These are phyloP conservation scores for Gymnodraco acuticeps DNA, from an alignment of 2,797 vertebrate genomes.

Conservation along the genomic window DNA sequence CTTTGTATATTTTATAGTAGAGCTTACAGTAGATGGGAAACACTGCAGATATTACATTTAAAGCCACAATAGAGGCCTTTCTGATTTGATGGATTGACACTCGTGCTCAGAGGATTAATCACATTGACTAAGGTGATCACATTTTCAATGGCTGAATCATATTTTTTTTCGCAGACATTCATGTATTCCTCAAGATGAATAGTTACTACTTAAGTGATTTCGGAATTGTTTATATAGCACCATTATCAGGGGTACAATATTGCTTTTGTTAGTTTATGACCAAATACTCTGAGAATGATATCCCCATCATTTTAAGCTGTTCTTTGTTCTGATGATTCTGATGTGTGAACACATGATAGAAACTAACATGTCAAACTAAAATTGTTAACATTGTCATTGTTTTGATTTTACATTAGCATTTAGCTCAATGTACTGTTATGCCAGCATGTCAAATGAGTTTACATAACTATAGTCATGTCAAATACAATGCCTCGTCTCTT, in stretches of 20 bases:
- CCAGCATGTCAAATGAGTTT: background rate
- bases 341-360: background rate
- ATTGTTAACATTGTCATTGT: background rate
- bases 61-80: no score
- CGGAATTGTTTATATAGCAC: background rate
- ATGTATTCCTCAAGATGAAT: background rate
- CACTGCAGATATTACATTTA: background rate
- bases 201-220: background rate
- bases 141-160: background rate
- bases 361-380: background rate
- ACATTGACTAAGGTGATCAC: background rate
- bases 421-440: background rate
- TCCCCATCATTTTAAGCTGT: background rate
- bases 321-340: background rate
- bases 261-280: background rate
- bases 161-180: no score
- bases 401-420: background rate
- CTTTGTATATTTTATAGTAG: background rate
- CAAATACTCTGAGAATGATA: background rate
- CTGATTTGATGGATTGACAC: background rate
- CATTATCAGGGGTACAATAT: background rate
- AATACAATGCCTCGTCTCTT: background rate
- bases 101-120: background rate
- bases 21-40: background rate
- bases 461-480: background rate